Base-by-base conservation (phyloP, 2,113 vertebrate genomes). In the Pyrgilauda ruficollis region DNA sequence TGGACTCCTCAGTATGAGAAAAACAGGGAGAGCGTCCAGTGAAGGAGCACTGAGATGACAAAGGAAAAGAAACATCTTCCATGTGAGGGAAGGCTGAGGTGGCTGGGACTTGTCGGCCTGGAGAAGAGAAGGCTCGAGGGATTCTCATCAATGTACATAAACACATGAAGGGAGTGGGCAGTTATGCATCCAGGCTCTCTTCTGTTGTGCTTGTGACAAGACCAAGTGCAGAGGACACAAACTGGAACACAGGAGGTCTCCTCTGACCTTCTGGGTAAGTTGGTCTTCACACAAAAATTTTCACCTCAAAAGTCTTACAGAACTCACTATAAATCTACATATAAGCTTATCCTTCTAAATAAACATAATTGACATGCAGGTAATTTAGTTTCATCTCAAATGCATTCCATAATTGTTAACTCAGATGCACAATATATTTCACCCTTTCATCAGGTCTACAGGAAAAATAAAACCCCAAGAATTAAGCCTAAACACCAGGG, bases 21-120 rank as follows among this genome's bases (percentile, higher is more conserved):
- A 63, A 11, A 30, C 37, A 30, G 0, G 4, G 8, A 64, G 6
- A 47, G 3, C 44, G 21, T n/a, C 59, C 43, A 74, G 4, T 0
- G 0, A 74, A 55, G 10, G 13, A 20, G 13, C 7, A 30, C 20
- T 21, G 37, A 68, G 19, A 39, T 55, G 21, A 49, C 13, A 15
- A 41, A 41, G n/a, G 17, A 8, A 33, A 7, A 13, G 72, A 28
- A 86, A 22, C 4, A 5, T 14, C 46, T 68, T 23, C 13, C 11
- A 6, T 22, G 1, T 35, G 27, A 72, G 9, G 21, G 92, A 82
- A 76, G 35, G 10, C 52, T 84, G 43, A n/a, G 28, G 22, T 4
- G 50, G 7, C 12, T 80, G 24, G 8, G 15, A 39, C 30, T 50
- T 6, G 30, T 76, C 68, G 58, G 1, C 5, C 10, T 53, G 35